Base-by-base conservation (phyloP, 2,113 vertebrate genomes). In the Ctenomys sociabilis region DNA sequence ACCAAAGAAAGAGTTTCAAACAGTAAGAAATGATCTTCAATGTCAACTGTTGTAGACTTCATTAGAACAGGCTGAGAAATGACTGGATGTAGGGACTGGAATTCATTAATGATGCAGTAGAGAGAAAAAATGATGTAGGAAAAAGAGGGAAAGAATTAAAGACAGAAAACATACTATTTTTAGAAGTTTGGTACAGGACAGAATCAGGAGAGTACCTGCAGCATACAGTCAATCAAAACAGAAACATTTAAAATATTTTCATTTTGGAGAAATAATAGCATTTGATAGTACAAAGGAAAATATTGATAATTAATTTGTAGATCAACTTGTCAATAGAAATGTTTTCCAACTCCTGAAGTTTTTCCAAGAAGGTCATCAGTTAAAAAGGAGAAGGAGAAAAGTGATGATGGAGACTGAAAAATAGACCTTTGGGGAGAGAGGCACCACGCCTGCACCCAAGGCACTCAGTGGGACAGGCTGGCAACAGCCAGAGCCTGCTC, bases 1-100 rank as follows among this genome's bases (percentile, higher is more conserved):
- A 0, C 3, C 37, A 84, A 66, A 9, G 0, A 16, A 37, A 54
- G 12, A 54, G 26, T 63, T 57, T 45, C 1, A 82, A 49, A 5
- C 13, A 14, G 6, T 19, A 35, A 80, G 24, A 49, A 32, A 7
- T 19, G 21, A 57, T 11, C 22, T 5, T 35, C 7, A 45, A 4
- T 52, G 1, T 21, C 17, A 37, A 85, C 24, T 32, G 5, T 32
- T 8, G 2, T 1, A 45, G 2, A 2, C 45, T 26, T 3, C 2
- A 2, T 40, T 59, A 95, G 40, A 96, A 5, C 45, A 26, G 5
- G 45, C 8, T 80, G 17, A 37, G 7, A 80, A 78, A 7, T 49
- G 16, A 26, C 3, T 5, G 14, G n/a, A n/a, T 32, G 81, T 72
- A 81, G 35, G 59, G 43, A 13, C 70, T 91, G 30, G 32, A 45